Conservation (phyloP, 2,797 vertebrate genomes). For the Chelon labrosus region DNA sequence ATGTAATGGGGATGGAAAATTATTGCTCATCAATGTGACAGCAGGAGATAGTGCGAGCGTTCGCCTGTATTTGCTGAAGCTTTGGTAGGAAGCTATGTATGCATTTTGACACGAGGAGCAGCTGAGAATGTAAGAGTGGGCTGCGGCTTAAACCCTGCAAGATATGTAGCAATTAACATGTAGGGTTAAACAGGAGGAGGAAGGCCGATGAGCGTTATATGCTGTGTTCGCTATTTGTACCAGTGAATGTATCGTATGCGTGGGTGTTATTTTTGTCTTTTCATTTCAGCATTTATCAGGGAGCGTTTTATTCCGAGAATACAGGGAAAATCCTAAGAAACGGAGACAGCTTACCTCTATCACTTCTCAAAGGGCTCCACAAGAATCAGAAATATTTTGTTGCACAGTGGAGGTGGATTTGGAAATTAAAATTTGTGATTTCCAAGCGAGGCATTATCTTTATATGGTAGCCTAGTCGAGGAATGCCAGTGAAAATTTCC, state of each 20-base stretch:
- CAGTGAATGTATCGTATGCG: neutral
- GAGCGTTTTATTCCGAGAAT: constrained; percentile 7
- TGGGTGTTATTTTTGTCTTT: constrained; percentile 26
- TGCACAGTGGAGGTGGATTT: neutral
- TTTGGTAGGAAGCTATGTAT: constrained; percentile 9
- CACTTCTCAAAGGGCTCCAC: neutral
- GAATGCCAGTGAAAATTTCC: neutral
- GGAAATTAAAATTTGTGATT: neutral
- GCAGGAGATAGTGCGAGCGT: constrained; percentile 26
- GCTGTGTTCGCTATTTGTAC: constrained; percentile 1
- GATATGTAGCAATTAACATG: constrained; percentile 34
- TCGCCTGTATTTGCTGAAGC: constrained; percentile 16
- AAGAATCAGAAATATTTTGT: neutral
- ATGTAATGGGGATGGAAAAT: constrained; percentile 53
- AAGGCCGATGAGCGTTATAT: neutral
- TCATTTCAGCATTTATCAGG: constrained; percentile 12
- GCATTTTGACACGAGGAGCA: constrained; percentile 27
- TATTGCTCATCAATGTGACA: constrained; percentile 56
- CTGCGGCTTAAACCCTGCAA: constrained; percentile 42
- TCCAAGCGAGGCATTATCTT: neutral
- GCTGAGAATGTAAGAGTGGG: constrained; percentile 45
- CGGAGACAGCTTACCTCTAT: neutral
- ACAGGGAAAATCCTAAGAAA: neutral
- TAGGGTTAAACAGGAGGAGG: constrained; percentile 16
- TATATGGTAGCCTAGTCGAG: neutral